phyloP scores from a whole-genome alignment of 2,113 vertebrate species.

The Heloderma charlesbogerti region DNA sequence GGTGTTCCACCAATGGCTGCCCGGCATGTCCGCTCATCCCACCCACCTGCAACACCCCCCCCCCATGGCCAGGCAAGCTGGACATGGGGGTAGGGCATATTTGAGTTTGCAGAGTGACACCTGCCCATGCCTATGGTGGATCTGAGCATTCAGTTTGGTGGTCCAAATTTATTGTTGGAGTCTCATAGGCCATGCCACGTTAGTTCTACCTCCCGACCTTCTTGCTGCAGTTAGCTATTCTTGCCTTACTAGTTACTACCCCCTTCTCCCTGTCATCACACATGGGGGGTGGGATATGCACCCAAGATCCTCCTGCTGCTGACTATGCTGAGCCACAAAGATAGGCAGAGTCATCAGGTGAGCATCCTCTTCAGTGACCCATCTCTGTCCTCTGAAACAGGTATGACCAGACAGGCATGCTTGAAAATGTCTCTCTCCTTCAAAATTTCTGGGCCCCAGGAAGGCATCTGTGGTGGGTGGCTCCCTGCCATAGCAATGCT shows the following conservation, averaged over 20 bases:
- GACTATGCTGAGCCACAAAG: not conserved
- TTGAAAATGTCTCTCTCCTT: not conserved
- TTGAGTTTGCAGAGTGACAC: not conserved
- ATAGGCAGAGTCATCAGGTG: not conserved
- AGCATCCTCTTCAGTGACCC: not conserved
- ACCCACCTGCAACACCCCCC: too few relatives aligned
- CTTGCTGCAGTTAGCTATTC: not conserved
- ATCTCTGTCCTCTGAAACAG: not conserved
- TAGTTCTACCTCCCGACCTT: not conserved
- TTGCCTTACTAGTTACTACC: not conserved
- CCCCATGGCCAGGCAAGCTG: too few relatives aligned
- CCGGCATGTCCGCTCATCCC: too few relatives aligned
- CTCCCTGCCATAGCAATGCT: not conserved
- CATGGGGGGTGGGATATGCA: not conserved
- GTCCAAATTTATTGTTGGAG: not conserved
- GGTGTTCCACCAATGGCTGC: too few relatives aligned
- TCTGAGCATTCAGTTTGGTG: not conserved
- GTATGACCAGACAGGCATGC: not conserved
- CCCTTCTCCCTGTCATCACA: not conserved
- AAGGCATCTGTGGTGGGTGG: not conserved
- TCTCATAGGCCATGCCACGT: not conserved
- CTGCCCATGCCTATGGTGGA: not conserved
- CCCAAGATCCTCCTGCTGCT: not conserved
- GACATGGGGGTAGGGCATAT: too few relatives aligned
- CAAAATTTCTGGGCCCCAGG: not conserved